Evolutionary conservation across 2,797 vertebrate genomes (phyloP).

Genomic region (Tapirus indicus): DNA sequence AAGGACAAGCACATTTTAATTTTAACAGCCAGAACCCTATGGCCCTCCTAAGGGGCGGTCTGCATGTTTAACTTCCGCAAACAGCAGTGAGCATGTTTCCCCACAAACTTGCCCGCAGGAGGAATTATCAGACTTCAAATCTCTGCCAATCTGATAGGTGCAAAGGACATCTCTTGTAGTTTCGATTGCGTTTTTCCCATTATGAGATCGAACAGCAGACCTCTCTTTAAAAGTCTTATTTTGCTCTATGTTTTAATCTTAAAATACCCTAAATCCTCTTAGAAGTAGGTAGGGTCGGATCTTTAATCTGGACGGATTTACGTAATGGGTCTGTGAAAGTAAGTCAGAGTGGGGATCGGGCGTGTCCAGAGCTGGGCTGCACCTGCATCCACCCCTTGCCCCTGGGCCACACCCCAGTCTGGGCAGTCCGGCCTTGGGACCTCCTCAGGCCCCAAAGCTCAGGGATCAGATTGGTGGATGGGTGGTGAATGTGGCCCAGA

Average conservation of each 20-base stretch:
- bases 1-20: background rate
- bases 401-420: background rate
- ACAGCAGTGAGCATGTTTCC: background rate
- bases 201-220: conserved; percentile 46
- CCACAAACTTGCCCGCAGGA: background rate
- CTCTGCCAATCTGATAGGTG: background rate
- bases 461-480: background rate
- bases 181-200: conserved; percentile 51
- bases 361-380: background rate
- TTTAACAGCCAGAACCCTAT: background rate
- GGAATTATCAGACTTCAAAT: background rate
- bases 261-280: conserved; percentile 79
- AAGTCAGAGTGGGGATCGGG: background rate
- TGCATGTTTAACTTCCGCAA: background rate
- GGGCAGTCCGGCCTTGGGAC: background rate
- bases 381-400: rapidly evolving
- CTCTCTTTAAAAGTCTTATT: conserved; percentile 58
- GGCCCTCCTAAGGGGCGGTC: background rate
- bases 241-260: conserved; percentile 74
- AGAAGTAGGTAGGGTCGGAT: conserved; percentile 69
- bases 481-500: background rate
- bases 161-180: conserved; percentile 12
- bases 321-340: conserved; percentile 49
- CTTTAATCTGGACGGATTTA: conserved; percentile 78
- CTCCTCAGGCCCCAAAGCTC: background rate